Base-by-base conservation (phyloP, 2,113 vertebrate genomes). In the Osmerus mordax region DNA sequence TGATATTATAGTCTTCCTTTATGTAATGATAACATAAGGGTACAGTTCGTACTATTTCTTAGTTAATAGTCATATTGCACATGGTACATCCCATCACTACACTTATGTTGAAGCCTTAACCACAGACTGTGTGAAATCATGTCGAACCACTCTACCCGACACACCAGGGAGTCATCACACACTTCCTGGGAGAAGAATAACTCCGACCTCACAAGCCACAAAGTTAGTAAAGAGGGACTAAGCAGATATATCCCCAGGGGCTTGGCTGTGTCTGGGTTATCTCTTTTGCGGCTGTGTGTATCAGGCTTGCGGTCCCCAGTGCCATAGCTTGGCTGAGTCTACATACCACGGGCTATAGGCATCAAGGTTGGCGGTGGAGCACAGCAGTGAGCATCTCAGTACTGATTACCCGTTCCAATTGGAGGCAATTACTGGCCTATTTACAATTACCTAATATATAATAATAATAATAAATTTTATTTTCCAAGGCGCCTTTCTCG, bases 21-120 rank as follows among this genome's bases (percentile, higher is more conserved):
- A 47, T 47, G 41, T 47, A 1, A 47, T 47, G 41, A 11, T 47
- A 47, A 8, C 41, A 9, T 47, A 11, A 9, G 41, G 9, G 41
- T 47, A 47, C 1, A 47, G 41, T 47, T 47, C 41, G 2, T 5
- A 36, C 32, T 36, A 36, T 36, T 36, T 36, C 3, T 4, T 36
- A 36, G 32, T 36, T 25, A 25, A 25, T 2, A 36, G 32, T 36
- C 32, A 36, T 36, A 5, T 36, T 36, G 32, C 41, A 47, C 41
- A 47, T 47, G 41, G 41, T 47, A 9, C 2, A 47, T 47, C 41
- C 8, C 23, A 72, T 81, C 79, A 79, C 83, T 79, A 78, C 6
- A 47, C 78, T 84, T 84, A 63, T 72, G 73, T 55, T 71, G 59
- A 80, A 69, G 76, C 70, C 21, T 77, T 65, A 83, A 63, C 53